These are phyloP conservation scores for Heterotilapia buettikoferi DNA, from an alignment of 2,113 vertebrate species.

Conservation along the genomic window DNA sequence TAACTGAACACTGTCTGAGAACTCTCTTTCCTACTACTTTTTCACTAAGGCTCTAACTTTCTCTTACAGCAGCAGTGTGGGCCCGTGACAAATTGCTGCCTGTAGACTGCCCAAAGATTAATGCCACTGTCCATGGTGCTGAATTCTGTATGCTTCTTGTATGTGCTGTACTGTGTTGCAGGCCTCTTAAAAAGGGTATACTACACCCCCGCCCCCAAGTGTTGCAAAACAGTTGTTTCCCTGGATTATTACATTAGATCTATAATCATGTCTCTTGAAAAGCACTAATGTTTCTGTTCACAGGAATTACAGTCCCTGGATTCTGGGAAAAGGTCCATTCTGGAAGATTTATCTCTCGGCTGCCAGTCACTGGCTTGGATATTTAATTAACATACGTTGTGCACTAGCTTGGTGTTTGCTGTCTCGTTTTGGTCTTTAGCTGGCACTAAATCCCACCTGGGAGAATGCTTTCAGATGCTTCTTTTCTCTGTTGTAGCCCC, in stretches of 20 bases:
- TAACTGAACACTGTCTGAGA: neutral
- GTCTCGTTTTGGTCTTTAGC: neutral
- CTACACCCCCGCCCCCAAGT: neutral
- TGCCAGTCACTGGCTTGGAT: neutral
- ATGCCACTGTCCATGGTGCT: slow-evolving; percentile 68
- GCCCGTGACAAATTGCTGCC: neutral
- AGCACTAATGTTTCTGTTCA: neutral
- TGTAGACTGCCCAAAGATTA: neutral
- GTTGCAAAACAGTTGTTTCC: neutral
- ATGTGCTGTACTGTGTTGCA: neutral
- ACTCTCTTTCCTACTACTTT: neutral
- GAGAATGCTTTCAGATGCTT: neutral
- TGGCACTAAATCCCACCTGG: neutral
- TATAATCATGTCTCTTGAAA: neutral
- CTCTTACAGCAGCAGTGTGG: neutral
- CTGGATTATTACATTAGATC: neutral
- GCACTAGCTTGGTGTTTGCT: neutral
- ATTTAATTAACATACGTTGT: slow-evolving; percentile 10
- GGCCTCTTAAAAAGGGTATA: neutral
- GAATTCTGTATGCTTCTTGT: slow-evolving; percentile 7
- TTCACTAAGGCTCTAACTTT: neutral
- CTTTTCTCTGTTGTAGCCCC: neutral
- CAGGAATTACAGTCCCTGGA: neutral
- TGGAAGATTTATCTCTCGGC: neutral
- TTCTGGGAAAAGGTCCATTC: neutral